Percentiles rank a stretch among this genome's conserved stretches.
Conservation (phyloP, 2,888 invertebrate genomes). For the Zaprionus bogoriensis region DNA sequence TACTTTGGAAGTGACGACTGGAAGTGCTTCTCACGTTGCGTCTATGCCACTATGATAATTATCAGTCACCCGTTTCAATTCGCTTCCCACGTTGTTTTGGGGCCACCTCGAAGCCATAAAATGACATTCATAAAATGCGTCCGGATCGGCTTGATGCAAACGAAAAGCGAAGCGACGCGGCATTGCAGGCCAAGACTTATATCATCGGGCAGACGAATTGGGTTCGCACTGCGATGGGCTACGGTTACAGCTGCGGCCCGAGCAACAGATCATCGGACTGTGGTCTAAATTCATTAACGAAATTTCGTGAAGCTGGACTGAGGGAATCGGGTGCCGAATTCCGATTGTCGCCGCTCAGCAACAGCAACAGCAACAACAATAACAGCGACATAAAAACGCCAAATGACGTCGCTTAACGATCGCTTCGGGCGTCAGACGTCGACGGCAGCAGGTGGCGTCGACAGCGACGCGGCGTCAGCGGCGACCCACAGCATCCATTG, state of each 20-base stretch:
- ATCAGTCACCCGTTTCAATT: constrained; percentile 10
- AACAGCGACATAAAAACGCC: constrained; percentile 40
- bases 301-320: constrained; percentile 64
- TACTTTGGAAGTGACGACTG: too few species aligned
- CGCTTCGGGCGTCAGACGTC: constrained; percentile 24
- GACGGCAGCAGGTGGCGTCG: too few species aligned
- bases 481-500: constrained; percentile 64
- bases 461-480: too few species aligned
- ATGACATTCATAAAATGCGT: constrained; percentile 38
- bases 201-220: not conserved
- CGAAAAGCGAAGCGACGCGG: constrained; percentile 4
- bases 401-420: constrained; percentile 68
- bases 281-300: constrained; percentile 78
- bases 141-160: constrained; percentile 61
- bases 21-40: constrained; percentile 37
- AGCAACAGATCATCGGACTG: constrained; percentile 18
- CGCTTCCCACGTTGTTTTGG: constrained; percentile 39
- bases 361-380: constrained; percentile 10
- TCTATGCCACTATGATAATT: constrained; percentile 28
- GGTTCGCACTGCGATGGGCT: not conserved
- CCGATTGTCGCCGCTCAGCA: constrained; percentile 37
- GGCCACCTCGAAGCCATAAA: constrained; percentile 34
- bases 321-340: constrained; percentile 48
- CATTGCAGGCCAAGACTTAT: not conserved
- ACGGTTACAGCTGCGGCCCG: constrained; percentile 13